Percentiles rank a stretch among this genome's conserved stretches.
Evolutionary conservation across 2,888 invertebrate genomes (phyloP).

Genomic region (Acronicta alni): DNA sequence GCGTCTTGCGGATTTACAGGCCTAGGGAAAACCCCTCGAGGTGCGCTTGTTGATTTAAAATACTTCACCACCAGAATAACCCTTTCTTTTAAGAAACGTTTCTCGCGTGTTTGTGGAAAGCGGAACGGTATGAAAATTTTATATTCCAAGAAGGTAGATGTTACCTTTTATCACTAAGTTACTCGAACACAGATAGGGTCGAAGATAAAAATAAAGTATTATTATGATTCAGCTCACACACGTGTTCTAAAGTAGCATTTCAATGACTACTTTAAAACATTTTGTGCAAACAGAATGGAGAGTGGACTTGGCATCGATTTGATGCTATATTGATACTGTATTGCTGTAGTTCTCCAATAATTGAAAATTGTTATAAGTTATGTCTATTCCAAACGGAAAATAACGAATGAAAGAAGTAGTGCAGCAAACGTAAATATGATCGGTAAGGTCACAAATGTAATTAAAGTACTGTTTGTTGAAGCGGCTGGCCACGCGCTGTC

Average conservation of each 20-base stretch:
- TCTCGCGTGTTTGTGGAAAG: conserved; percentile 17
- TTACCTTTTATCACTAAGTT: conserved; percentile 37
- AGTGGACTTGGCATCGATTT: not conserved
- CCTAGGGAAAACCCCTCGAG: conserved; percentile 68
- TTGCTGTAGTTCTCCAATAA: not conserved
- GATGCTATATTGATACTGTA: conserved; percentile 17
- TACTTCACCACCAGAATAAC: conserved; percentile 40
- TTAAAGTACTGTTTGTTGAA: conserved; percentile 74
- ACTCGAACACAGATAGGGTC: conserved; percentile 38
- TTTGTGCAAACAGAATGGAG: conserved; percentile 37
- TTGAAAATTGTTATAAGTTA: no score
- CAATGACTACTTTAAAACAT: conserved; percentile 45
- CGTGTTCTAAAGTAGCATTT: conserved; percentile 34
- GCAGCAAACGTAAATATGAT: no score
- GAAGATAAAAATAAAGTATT: conserved; percentile 50
- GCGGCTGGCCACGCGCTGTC: conserved; percentile 57
- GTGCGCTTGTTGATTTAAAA: conserved; percentile 45
- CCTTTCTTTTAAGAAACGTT: conserved; percentile 28
- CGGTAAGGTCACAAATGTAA: conserved; percentile 54
- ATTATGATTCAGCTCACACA: conserved; percentile 53
- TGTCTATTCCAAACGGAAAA: conserved; percentile 2
- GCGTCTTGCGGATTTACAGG: conserved; percentile 80
- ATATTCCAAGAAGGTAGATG: conserved; percentile 20
- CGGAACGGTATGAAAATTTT: conserved; percentile 24
- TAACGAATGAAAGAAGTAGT: conserved; percentile 32